A percentile compares a stretch with the other conserved stretches of the same genome.
Conservation (phyloP, 2,797 vertebrate species). For the Rhinichthys osculus region DNA sequence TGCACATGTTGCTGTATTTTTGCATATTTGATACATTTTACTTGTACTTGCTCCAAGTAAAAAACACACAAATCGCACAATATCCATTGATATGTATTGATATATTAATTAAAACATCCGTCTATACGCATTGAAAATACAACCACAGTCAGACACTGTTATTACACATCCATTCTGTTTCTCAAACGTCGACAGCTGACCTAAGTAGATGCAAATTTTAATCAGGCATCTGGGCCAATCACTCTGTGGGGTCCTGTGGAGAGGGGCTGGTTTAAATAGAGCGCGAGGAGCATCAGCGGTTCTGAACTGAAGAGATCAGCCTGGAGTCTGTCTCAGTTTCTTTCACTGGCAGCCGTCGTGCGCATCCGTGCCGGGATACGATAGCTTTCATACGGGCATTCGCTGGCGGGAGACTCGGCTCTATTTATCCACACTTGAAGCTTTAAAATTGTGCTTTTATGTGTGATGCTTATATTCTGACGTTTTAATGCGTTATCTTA, state of each 20-base stretch:
- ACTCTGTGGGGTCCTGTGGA: slow-evolving; percentile 77
- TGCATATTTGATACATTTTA: not conserved
- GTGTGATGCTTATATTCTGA: not conserved
- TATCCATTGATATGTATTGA: not conserved
- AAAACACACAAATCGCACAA: not conserved
- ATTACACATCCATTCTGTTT: not conserved
- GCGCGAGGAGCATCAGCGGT: slow-evolving; percentile 65
- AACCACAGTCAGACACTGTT: not conserved
- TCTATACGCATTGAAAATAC: not conserved
- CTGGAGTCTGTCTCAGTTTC: slow-evolving; percentile 56
- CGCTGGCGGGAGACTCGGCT: slow-evolving; percentile 10
- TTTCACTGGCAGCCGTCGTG: slow-evolving; percentile 48
- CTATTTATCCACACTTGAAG: slow-evolving; percentile 61
- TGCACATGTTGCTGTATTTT: not conserved
- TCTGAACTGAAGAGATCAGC: slow-evolving; percentile 70
- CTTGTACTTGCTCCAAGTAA: not conserved
- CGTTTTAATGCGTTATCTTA: slow-evolving; percentile 19
- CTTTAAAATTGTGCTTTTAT: slow-evolving; percentile 24
- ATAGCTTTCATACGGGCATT: slow-evolving; percentile 60
- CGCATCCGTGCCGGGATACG: slow-evolving; percentile 27
- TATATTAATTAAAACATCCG: not conserved
- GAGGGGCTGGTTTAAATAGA: slow-evolving; percentile 80
- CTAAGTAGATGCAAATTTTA: slow-evolving; percentile 61
- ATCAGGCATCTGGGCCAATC: slow-evolving; percentile 70
- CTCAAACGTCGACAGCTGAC: slow-evolving; percentile 55